Conservation (phyloP, 2,888 invertebrate species). For the Pseudococcus jackbeardsleyi region DNA sequence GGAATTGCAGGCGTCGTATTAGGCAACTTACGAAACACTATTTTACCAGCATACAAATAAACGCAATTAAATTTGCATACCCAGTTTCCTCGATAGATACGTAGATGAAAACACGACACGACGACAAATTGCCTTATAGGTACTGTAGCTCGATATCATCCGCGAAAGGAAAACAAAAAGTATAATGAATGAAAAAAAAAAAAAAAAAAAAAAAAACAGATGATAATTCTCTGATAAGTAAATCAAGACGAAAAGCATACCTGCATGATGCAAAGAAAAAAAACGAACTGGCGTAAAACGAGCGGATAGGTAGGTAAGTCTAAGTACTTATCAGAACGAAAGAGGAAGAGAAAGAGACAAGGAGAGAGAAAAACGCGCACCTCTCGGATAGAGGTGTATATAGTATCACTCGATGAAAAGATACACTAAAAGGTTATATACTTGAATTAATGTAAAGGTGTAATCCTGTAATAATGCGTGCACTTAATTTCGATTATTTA, state of each 20-base stretch:
- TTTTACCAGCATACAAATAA: neutral
- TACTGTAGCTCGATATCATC: neutral
- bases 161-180: too few relatives aligned
- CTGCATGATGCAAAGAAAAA: neutral
- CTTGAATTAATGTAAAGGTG: constrained; percentile 63
- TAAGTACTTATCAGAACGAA: neutral
- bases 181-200: neutral
- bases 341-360: neutral
- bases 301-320: neutral
- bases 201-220: neutral
- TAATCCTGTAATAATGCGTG: constrained; percentile 63
- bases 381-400: neutral
- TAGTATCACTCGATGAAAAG: constrained; percentile 49
- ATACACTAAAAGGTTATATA: constrained; percentile 56
- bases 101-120: neutral
- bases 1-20: neutral
- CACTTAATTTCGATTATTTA: constrained; percentile 64
- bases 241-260: neutral
- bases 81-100: neutral
- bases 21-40: neutral
- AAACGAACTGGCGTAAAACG: neutral
- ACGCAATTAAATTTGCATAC: neutral
- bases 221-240: too few relatives aligned
- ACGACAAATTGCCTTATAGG: neutral
- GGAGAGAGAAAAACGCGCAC: neutral